Percentiles rank a stretch among this genome's conserved stretches.
phyloP scores from a whole-genome alignment of 2,888 invertebrate genomes.

The Hylaea fasciaria region DNA sequence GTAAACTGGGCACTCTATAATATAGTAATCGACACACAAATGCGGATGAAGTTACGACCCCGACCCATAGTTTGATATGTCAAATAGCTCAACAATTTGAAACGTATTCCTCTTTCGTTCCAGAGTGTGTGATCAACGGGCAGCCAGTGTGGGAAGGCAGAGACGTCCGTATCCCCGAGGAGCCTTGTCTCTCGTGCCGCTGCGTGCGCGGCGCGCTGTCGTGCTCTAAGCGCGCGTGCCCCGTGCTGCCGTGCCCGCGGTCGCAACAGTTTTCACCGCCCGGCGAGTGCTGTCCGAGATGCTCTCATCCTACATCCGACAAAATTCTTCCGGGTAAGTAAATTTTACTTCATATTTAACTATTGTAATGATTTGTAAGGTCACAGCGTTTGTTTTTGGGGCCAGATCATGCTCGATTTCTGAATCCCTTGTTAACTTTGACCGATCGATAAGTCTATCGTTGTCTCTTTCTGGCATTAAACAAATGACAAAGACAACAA shows the following conservation, averaged over 20 bases:
- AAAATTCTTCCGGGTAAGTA: constrained; percentile 78
- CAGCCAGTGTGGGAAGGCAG: constrained; percentile 92
- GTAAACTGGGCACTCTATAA: too few species aligned
- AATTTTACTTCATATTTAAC: neutral
- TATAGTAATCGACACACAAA: too few species aligned
- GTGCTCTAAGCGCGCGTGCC: constrained; percentile 94
- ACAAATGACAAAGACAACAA: too few species aligned
- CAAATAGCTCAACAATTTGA: too few species aligned
- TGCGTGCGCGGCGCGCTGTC: constrained; percentile 89
- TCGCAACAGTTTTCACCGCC: constrained; percentile 88
- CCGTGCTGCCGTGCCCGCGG: constrained; percentile 92
- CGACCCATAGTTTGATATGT: too few species aligned
- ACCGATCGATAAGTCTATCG: too few species aligned
- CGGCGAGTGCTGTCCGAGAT: constrained; percentile 92
- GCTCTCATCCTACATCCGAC: constrained; percentile 77
- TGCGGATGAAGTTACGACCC: too few species aligned
- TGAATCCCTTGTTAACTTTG: too few species aligned
- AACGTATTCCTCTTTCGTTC: constrained; percentile 45
- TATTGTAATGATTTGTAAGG: too few species aligned
- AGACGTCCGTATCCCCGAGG: constrained; percentile 92
- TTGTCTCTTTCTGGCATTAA: too few species aligned
- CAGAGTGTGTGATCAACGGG: constrained; percentile 93
- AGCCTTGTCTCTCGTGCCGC: constrained; percentile 94
- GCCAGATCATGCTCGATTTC: too few species aligned
- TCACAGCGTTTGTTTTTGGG: neutral